These are phyloP conservation scores for Caradrina clavipalpis DNA, from an alignment of 2,888 invertebrate species.

Conservation along the genomic window DNA sequence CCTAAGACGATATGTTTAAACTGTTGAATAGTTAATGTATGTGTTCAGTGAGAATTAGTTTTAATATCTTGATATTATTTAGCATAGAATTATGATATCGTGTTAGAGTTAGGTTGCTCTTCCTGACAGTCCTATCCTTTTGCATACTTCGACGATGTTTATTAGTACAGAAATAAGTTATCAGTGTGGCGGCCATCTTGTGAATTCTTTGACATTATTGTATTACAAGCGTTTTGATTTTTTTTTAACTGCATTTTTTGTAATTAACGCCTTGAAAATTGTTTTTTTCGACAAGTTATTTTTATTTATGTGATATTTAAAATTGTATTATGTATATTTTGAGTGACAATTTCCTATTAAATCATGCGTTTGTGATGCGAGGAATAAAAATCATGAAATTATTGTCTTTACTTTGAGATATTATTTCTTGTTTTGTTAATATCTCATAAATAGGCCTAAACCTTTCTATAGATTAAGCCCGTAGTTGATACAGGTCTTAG, in stretches of 20 bases:
- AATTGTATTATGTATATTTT: slow-evolving; percentile 49
- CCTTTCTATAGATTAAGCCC: slow-evolving; percentile 84
- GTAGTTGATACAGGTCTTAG: slow-evolving; percentile 86
- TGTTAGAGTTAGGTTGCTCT: slow-evolving; percentile 75
- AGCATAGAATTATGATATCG: slow-evolving; percentile 69
- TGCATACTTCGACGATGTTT: slow-evolving; percentile 59
- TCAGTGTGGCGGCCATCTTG: slow-evolving; percentile 25
- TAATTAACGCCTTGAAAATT: not conserved
- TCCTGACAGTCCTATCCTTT: slow-evolving; percentile 61
- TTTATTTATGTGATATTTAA: slow-evolving; percentile 14
- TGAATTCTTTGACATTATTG: slow-evolving; percentile 8
- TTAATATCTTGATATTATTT: slow-evolving; percentile 81
- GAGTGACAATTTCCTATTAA: slow-evolving; percentile 18
- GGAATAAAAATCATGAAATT: slow-evolving; percentile 30
- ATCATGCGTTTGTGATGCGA: slow-evolving; percentile 26
- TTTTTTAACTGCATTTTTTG: not conserved
- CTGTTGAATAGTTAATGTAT: slow-evolving; percentile 71
- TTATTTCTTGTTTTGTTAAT: slow-evolving; percentile 49
- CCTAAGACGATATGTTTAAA: slow-evolving; percentile 48
- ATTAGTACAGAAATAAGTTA: slow-evolving; percentile 43
- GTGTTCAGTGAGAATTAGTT: slow-evolving; percentile 87
- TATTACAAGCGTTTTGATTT: slow-evolving; percentile 21
- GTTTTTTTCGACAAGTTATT: not conserved
- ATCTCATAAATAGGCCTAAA: slow-evolving; percentile 86
- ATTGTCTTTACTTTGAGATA: slow-evolving; percentile 26